Base-by-base conservation (phyloP, 2,113 vertebrate species). In the Myiagra hebetior region DNA sequence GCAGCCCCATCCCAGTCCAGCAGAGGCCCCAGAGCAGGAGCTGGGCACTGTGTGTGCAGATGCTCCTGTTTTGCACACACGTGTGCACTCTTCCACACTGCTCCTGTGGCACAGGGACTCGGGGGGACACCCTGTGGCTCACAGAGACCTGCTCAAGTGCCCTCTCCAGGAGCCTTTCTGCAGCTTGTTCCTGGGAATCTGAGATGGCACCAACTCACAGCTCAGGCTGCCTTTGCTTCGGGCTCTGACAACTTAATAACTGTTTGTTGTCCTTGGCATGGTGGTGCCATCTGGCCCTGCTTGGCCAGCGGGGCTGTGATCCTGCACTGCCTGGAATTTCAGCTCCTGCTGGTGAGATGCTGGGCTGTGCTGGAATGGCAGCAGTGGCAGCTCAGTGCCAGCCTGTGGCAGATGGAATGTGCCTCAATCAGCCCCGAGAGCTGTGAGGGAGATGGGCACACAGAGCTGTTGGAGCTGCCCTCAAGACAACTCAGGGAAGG, bases 211-310 rank as follows among this genome's bases (percentile, higher is more conserved):
- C 10, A 52, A 4, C 70, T 64, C 23, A 0, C 78, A 37, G 50
- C 75, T 69, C 50, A 6, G 50, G 24, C 90, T 79, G 70, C 35
- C 72, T 87, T 89, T 59, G 42, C 39, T 90, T 84, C 0, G 0
- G 65, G 59, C 39, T 67, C 82, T 86, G 76, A 91, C 76, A 92
- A 22, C 59, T 74, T n/a, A 23, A 31, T 88, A 72, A 37, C n/a
- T 80, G 78, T 41, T 59, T 77, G 74, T 68, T 88, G 72, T 93
- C 92, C 85, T 77, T 80, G 75, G 59, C 52, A 2, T 18, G 63
- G 68, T 37, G 79, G 35, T 84, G 87, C 96, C 93, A 83, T 95
- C 91, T 95, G 95, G 64, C 72, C 85, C 55, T 78, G 72, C 87
- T 68, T 85, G 85, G 95, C 65, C 82, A 60, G 87, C 31, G 11